Evolutionary conservation across 64 coral and sea anemone genomes (phyloP), one percentile per base, ranked within the genome.

Genomic region (Catalaphyllia jardinei): DNA sequence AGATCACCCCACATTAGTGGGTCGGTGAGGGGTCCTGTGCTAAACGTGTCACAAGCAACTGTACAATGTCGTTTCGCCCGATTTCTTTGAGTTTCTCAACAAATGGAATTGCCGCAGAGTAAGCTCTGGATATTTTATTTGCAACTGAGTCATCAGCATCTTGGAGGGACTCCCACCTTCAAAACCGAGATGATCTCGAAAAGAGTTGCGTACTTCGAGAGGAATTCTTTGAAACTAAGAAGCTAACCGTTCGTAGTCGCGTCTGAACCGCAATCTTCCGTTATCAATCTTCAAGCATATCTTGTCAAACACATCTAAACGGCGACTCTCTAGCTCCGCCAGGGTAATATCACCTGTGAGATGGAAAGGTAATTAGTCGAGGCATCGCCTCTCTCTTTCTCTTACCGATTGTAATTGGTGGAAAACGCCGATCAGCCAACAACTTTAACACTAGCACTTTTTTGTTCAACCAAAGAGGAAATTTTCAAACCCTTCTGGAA

Each of bases 241-340:
- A 67, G 80, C 80, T 67, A 83, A 64, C 8, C 10, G 61, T 46
- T 83, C 80, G 24, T 67, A 83, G 62, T 83, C 80, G 10, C 10
- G 28, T 7, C 79, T 28, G 19, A n/a, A 79, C 9, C 22, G 0
- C 30, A 25, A 15, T 83, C 5, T 83, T 28, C 60, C 80, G n/a
- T 28, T 83, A 46, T 83, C 80, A 50, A 83, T 55, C 28, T 22
- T 64, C 0, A 27, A 25, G 35, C 80, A 83, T 35, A 83, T 46
- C 61, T 20, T 12, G 10, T 83, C 80, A 25, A 83, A 83, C 19
- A 67, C 2, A 0, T n/a, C 61, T 30, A n/a, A 14, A 31, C 50
- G 8, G 10, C 67, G 8, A 8, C 30, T 16, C 35, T 83, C 61
- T 29, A 83, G 22, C 18, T 67, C 10, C 22, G 35, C 62, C 20